Evolutionary conservation across 2,888 invertebrate species (phyloP).

Genomic region (Aspidiotus rigidus): DNA sequence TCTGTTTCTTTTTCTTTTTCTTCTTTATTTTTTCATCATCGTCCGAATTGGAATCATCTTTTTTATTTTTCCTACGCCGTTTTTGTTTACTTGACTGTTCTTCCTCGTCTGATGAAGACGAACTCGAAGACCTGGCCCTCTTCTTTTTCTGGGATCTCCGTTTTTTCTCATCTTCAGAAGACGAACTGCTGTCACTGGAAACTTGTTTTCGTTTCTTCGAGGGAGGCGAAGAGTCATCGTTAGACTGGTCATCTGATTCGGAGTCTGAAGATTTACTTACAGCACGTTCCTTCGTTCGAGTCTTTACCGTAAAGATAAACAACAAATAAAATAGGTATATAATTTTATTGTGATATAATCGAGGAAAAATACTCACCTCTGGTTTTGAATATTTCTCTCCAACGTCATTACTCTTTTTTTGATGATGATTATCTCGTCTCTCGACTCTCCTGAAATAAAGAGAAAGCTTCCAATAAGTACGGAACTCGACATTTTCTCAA

Average conservation of each 20-base stretch:
- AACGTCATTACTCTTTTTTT: constrained; percentile 57
- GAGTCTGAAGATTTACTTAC: constrained; percentile 18
- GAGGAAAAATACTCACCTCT: constrained; percentile 34
- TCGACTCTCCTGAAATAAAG: constrained; percentile 17
- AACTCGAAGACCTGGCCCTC: constrained; percentile 35
- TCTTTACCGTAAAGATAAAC: constrained; percentile 2
- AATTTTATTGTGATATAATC: constrained; percentile 5
- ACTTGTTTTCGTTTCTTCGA: constrained; percentile 29
- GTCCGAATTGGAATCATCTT: constrained; percentile 34
- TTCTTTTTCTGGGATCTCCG: constrained; percentile 11
- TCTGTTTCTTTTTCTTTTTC: constrained; percentile 45
- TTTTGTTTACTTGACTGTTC: constrained; percentile 38
- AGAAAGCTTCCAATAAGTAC: neutral
- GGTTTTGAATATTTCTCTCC: constrained; percentile 39
- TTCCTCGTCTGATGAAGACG: constrained; percentile 42
- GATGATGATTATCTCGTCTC: constrained; percentile 46
- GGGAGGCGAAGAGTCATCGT: constrained; percentile 38
- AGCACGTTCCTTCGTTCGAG: constrained; percentile 26
- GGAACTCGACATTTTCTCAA: neutral
- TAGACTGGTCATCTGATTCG: constrained; percentile 25
- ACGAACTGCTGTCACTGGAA: constrained; percentile 25
- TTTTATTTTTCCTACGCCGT: constrained; percentile 36
- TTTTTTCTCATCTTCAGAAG: constrained; percentile 13
- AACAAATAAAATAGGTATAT: neutral
- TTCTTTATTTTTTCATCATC: constrained; percentile 42